phyloP scores from a whole-genome alignment of 2,888 invertebrate genomes.

The Gonocerus acuteangulatus region DNA sequence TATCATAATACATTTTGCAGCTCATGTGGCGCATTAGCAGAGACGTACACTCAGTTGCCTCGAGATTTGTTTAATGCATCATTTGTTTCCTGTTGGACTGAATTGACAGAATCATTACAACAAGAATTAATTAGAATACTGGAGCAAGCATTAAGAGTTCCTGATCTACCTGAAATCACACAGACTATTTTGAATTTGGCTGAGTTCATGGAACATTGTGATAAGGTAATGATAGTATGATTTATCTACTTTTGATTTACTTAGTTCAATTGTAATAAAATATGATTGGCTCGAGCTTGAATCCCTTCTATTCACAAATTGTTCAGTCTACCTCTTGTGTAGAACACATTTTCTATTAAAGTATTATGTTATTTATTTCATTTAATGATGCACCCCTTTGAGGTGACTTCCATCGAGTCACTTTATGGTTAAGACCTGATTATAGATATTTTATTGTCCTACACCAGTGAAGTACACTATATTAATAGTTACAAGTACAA shows the following conservation, averaged over 20 bases:
- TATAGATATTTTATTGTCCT: too few species aligned
- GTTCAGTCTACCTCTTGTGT: not conserved
- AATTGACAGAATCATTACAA: constrained; percentile 71
- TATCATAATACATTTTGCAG: constrained; percentile 48
- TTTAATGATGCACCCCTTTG: too few species aligned
- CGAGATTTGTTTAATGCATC: constrained; percentile 97
- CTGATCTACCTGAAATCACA: constrained; percentile 90
- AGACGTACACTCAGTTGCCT: constrained; percentile 90
- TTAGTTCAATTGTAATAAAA: not conserved
- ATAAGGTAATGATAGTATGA: constrained; percentile 52
- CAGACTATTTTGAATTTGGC: constrained; percentile 94
- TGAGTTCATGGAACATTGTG: constrained; percentile 99
- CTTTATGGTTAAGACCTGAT: too few species aligned
- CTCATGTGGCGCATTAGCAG: constrained; percentile 85
- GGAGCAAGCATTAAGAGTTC: constrained; percentile 82
- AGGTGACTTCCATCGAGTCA: too few species aligned
- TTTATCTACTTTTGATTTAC: not conserved
- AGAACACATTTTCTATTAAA: too few species aligned
- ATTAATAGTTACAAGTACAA: too few species aligned
- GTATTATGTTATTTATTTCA: not conserved
- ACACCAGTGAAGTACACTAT: too few species aligned
- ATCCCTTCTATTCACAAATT: not conserved
- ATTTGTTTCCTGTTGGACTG: constrained; percentile 98
- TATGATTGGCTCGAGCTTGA: not conserved
- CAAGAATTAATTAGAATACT: constrained; percentile 77